These are phyloP conservation scores for Acyrthosiphon pisum DNA, from an alignment of 1,140 invertebrate genomes.

Conservation along the genomic window DNA sequence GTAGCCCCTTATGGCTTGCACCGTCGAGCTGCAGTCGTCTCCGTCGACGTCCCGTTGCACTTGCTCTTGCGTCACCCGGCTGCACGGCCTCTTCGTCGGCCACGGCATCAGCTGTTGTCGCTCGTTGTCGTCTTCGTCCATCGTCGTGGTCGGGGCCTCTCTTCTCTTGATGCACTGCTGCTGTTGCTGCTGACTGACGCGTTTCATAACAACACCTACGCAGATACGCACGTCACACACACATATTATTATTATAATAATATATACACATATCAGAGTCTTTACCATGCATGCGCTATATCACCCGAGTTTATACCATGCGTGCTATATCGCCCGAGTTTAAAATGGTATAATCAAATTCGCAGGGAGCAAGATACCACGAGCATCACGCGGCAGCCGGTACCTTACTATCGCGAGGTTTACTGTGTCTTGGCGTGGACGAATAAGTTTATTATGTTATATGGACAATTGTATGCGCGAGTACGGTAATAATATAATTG, in stretches of 20 bases:
- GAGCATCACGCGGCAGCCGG: neutral
- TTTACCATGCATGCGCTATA: neutral
- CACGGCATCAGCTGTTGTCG: neutral
- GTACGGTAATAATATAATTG: neutral
- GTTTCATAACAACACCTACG: neutral
- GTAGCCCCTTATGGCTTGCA: constrained; percentile 26
- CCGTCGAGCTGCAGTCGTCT: neutral
- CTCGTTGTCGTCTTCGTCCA: neutral
- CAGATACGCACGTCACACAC: neutral
- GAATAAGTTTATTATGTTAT: neutral
- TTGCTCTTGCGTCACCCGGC: neutral
- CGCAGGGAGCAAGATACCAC: neutral
- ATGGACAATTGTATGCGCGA: neutral
- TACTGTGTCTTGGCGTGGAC: neutral
- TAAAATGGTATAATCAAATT: neutral
- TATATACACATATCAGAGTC: neutral
- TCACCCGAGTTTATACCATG: neutral
- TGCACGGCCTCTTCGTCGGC: neutral
- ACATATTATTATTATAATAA: neutral
- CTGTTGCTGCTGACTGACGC: neutral
- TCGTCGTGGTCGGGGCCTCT: neutral
- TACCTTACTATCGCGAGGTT: neutral
- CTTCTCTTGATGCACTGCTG: neutral
- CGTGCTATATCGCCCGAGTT: neutral
- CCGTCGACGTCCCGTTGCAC: neutral